Conservation (phyloP, 2,113 vertebrate genomes). For the Empidonax traillii region DNA sequence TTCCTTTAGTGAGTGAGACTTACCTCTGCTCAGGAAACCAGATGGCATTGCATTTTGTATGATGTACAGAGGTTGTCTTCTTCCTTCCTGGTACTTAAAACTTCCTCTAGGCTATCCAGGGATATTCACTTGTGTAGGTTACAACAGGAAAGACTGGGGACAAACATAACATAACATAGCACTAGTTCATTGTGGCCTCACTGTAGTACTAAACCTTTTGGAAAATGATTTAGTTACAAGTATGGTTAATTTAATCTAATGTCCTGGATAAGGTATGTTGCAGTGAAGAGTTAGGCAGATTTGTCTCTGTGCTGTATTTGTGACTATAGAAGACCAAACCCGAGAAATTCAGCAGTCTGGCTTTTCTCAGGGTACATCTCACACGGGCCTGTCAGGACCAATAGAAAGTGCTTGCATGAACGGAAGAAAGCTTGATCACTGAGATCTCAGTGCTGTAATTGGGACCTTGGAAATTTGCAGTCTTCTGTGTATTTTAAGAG, state of each 20-base stretch:
- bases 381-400: not conserved
- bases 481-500: not conserved
- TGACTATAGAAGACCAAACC: not conserved
- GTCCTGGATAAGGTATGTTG: accelerated
- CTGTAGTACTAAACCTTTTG: not conserved
- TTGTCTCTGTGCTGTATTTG: not conserved
- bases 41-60: not conserved
- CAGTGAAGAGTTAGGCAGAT: not conserved
- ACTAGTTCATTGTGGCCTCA: not conserved
- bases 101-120: not conserved
- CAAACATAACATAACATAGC: not conserved
- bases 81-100: not conserved
- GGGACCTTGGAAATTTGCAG: not conserved
- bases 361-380: not conserved
- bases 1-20: not conserved
- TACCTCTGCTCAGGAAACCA: not conserved
- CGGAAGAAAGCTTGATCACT: not conserved
- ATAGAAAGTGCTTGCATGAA: not conserved
- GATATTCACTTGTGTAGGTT: not conserved
- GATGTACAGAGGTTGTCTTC: not conserved
- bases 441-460: not conserved
- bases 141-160: not conserved
- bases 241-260: not conserved
- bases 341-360: not conserved
- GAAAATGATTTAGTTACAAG: not conserved